Base-by-base conservation (phyloP, 64 coral and sea anemone species). In the Actinia tenebrosa region DNA sequence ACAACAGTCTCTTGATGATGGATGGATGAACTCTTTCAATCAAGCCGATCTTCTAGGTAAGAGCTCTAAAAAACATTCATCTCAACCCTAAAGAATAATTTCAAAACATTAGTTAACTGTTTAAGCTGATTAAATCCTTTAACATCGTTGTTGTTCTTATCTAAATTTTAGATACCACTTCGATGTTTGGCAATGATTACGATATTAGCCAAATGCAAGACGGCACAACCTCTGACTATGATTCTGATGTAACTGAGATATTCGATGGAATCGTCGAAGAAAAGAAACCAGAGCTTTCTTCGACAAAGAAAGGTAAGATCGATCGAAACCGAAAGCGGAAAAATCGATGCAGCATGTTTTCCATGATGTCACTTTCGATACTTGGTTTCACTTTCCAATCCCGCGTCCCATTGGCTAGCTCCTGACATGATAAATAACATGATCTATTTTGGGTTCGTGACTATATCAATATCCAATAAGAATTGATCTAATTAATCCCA, bases 281-380 rank as follows among this genome's bases (percentile, higher is more conserved):
- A 43, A 75, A 16, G 23, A 27, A 72, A 42, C 10, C 13, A 69
- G n/a, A 69, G 69, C 7, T 1, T 9, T 26, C 37, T 75, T 11
- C 69, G 23, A 27, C 13, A 6, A 75, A 75, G 26, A 75, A 75
- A 75, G 69, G 69, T 75, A 75, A 75, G 69, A 15, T 75, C 20
- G 69, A 15, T 75, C 19, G 63, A 66, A 66, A 66, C n/a, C 26
- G 69, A 75, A 75, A 75, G 69, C 69, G 69, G 69, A 75, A 75
- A 75, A 75, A 30, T 75, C 26, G 11, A 75, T 1, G 37, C 69
- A 43, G 69, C 69, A 75, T 75, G 69, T 75, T 75, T 43, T 10
- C 26, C 69, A 75, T 42, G 69, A 75, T 75, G 69, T 42, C 23
- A 75, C 69, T 75, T 75, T 75, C 69, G 69, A 75, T n/a, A 66